Percentiles rank a stretch among this genome's conserved stretches.
phyloP scores from a whole-genome alignment of 1,140 invertebrate genomes.

The Arctopsyche grandis region DNA sequence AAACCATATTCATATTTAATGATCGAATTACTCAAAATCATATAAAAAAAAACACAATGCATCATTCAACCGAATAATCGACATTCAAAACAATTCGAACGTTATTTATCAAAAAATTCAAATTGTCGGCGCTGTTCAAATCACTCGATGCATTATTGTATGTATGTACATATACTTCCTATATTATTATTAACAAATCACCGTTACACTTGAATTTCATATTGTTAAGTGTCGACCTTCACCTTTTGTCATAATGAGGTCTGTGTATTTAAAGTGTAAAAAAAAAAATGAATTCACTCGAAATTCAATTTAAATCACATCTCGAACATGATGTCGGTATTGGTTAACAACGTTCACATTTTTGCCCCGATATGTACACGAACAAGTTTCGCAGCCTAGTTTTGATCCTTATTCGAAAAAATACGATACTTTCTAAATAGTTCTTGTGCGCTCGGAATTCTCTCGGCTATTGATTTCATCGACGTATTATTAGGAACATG shows the following conservation, averaged over 20 bases:
- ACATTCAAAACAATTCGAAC: no score
- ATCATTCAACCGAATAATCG: no score
- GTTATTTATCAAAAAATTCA: no score
- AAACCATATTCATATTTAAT: no score
- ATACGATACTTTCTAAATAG: constrained; percentile 9
- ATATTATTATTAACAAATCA: constrained; percentile 22
- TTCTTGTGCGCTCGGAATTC: constrained; percentile 9
- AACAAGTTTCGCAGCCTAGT: not conserved
- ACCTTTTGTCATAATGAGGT: constrained; percentile 19
- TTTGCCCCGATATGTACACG: not conserved
- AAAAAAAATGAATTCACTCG: not conserved
- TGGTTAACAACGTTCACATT: not conserved
- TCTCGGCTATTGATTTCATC: constrained; percentile 13
- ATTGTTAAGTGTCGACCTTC: constrained; percentile 9
- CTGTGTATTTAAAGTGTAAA: not conserved
- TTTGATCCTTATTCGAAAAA: constrained; percentile 1
- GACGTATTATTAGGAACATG: constrained; percentile 27
- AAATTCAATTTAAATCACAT: not conserved
- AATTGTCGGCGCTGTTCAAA: not conserved
- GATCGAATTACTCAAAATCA: no score
- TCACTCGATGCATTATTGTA: not conserved
- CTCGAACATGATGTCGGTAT: no score
- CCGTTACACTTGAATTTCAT: constrained; percentile 16
- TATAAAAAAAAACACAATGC: no score
- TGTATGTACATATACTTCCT: constrained; percentile 20